Base-by-base conservation (phyloP, 2,888 invertebrate species). In the Tetrapedia diversipes region DNA sequence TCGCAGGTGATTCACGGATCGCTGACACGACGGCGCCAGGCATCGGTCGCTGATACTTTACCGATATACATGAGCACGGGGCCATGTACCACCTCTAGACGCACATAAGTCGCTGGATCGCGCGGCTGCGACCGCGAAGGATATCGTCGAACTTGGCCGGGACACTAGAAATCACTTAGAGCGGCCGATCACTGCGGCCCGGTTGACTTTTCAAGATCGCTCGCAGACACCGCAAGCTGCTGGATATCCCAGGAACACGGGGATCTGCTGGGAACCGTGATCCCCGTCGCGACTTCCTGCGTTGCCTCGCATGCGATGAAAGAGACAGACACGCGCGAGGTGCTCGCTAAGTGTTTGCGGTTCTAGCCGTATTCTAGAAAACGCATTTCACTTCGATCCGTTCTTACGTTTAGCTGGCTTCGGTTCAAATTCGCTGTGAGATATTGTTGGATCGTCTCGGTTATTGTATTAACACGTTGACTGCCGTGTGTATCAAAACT, bases 151-250 rank as follows among this genome's bases (percentile, higher is more conserved):
- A 39, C 47, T 39, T 16, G 19, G 7, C 43, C 27, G 78, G 65
- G 79, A 88, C 88, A 88, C 82, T 83, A 83, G 81, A 88, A 88
- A 86, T 88, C 88, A 88, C 88, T 88, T 88, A 85, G n/a, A n/a
- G 83, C 76, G 61, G 71, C 67, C 78, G 82, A 86, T 84, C 83
- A n/a, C n/a, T n/a, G 70, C 68, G 53, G 66, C 64, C 24, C 2
- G 47, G 79, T 86, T 83, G 87, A 86, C 86, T 88, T 86, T 85
- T 84, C 84, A 70, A 59, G 57, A 65, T 67, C 49, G 68, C 57
- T 56, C 49, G 34, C 34, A 43, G 71, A 65, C 32, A 67, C 72
- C 70, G 54, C 80, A 67, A 73, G 56, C 76, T 69, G 67, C 54
- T 59, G 56, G 14, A n/a, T 16, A 39, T 24, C 34, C 37, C 54